A percentile compares a stretch with the other conserved stretches of the same genome.
These are phyloP conservation scores for Hydrotaea diabolus DNA, from an alignment of 2,888 invertebrate species.

Conservation along the genomic window DNA sequence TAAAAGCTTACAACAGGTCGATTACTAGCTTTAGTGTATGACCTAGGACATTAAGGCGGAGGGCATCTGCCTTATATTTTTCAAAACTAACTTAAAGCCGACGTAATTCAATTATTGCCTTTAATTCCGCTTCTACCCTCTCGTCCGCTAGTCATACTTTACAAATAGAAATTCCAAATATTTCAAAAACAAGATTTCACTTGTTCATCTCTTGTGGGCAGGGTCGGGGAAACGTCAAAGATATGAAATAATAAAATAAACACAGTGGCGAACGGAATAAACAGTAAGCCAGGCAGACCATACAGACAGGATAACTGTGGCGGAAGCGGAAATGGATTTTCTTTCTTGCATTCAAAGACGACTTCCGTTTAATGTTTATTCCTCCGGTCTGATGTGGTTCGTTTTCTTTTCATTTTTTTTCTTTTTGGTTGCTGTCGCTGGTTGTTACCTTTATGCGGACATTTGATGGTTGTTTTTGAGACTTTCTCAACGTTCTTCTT, in stretches of 20 bases:
- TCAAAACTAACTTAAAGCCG: no score
- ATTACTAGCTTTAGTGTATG: no score
- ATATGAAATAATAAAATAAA: slow-evolving; percentile 33
- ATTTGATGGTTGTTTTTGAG: slow-evolving; percentile 30
- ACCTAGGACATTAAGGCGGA: no score
- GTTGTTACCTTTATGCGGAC: slow-evolving; percentile 33
- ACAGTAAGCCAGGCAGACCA: background rate
- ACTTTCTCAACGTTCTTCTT: background rate
- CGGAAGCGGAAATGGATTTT: slow-evolving; percentile 64
- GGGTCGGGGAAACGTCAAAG: background rate
- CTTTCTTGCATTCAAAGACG: slow-evolving; percentile 48
- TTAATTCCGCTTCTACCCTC: no score
- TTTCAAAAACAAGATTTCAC: slow-evolving; percentile 23
- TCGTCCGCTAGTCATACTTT: background rate
- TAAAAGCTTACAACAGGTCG: no score
- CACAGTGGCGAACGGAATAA: slow-evolving; percentile 14
- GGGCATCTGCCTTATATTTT: no score
- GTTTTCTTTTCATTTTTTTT: no score
- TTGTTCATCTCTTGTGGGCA: background rate
- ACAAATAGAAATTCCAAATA: slow-evolving; percentile 1
- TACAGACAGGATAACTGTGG: slow-evolving; percentile 48
- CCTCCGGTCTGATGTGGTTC: background rate
- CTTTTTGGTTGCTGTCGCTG: no score
- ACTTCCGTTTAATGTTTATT: slow-evolving; percentile 40
- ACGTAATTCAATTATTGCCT: no score